Base-by-base conservation (phyloP, 92 coral and sea anemone species). In the Desmophyllum pertusum region DNA sequence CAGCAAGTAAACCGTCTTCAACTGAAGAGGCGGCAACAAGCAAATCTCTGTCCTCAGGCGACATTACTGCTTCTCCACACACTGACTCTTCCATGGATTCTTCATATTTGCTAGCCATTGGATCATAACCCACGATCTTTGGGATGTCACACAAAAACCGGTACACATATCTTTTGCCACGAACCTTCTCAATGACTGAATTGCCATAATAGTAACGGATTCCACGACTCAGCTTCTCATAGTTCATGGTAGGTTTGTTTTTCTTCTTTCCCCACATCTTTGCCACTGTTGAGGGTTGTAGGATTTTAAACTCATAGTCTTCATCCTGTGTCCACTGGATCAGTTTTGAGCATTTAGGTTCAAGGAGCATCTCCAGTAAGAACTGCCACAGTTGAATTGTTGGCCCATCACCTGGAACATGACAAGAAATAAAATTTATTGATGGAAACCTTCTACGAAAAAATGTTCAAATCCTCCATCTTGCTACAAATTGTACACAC, bases 351-450 rank as follows among this genome's bases (percentile, higher is more conserved):
- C 75, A 75, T 4, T 79, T 78, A 2, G 90, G 81, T 6, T 70
- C 70, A 18, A 83, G 84, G 21, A 95, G 89, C 23, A 95, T 86
- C 57, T 88, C 97, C 37, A 94, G 77, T 48, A 95, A 80, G 43
- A 95, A 95, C 89, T 95, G 98, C 98, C 98, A 95, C 39, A 95
- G 89, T 78, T 95, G 98, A 23, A 92, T 92, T n/a, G n/a, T n/a
- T 17, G 98, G 98, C 10, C 98, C 98, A 84, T 89, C 94, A 66
- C 95, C 95, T 91, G 33, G 6, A 61, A 48, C 35, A 64, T 59
- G 51, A 2, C 30, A 72, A 45, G 15, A 46, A 46, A 46, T 10
- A 4, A 4, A 46, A 48, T 14, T 43, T 43, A n/a, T n/a, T 6
- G 53, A 48, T 48, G 18, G 18, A 48, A 48, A n/a, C n/a, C n/a